Conservation (phyloP, 2,797 vertebrate species). For the Galago senegalensis region DNA sequence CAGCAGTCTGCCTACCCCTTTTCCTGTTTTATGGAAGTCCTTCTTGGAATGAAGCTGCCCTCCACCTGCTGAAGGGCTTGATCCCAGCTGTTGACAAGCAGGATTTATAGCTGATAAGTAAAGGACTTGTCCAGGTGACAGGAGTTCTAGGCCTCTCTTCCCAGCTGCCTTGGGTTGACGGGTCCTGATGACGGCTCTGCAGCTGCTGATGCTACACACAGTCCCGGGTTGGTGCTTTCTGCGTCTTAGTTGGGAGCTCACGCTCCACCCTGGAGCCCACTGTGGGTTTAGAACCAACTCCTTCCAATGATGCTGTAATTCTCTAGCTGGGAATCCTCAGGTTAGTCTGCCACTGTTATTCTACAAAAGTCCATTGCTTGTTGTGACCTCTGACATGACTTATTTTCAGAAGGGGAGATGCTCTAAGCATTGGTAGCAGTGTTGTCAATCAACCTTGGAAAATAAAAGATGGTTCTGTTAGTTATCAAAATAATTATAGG, state of each 20-base stretch:
- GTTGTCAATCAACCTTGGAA: background rate
- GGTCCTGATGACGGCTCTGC: background rate
- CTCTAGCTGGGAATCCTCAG: background rate
- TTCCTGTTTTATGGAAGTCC: background rate
- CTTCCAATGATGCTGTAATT: background rate
- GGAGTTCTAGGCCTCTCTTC: background rate
- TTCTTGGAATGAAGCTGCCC: background rate
- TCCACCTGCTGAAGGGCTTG: background rate
- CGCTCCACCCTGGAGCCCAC: background rate
- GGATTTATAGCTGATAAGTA: background rate
- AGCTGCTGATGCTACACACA: background rate
- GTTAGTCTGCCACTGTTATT: background rate
- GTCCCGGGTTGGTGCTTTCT: background rate
- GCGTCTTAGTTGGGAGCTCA: background rate
- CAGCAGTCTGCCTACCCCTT: background rate
- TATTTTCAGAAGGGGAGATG: background rate
- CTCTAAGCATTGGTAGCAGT: background rate
- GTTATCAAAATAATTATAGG: background rate
- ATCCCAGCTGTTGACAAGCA: background rate
- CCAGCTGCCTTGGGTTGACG: background rate
- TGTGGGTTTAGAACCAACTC: no score
- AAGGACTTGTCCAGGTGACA: background rate
- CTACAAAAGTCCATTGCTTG: background rate
- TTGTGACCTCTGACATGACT: background rate
- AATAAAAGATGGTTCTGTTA: background rate